These are phyloP conservation scores for Dioctria rufipes DNA, from an alignment of 2,888 invertebrate genomes.

Conservation along the genomic window DNA sequence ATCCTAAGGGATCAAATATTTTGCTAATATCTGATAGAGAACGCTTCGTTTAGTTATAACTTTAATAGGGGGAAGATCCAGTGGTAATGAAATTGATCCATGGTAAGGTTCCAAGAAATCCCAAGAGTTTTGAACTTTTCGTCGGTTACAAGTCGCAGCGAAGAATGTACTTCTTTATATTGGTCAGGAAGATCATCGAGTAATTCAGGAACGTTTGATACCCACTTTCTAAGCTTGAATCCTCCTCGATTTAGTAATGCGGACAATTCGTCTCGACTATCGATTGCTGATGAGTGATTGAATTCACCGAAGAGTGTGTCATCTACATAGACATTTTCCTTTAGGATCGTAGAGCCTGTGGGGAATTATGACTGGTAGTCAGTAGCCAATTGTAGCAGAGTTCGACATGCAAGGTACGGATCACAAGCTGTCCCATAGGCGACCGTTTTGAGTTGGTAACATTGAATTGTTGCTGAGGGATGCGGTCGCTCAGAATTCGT, in stretches of 20 bases:
- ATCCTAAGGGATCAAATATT: too few species aligned
- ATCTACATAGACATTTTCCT: conserved; percentile 22
- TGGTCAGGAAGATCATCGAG: neutral
- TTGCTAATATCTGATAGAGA: too few species aligned
- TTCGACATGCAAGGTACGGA: neutral
- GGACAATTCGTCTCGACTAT: too few species aligned
- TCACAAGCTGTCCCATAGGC: too few species aligned
- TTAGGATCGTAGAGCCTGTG: neutral
- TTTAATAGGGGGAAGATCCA: too few species aligned
- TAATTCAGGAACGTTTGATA: neutral
- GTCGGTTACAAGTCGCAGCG: neutral
- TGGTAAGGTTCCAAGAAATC: conserved; percentile 32
- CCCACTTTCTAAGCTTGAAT: conserved; percentile 12
- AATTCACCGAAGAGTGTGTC: conserved; percentile 27
- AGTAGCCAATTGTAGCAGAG: conserved; percentile 15
- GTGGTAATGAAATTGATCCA: neutral
- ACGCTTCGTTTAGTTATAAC: too few species aligned
- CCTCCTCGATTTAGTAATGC: conserved; percentile 8
- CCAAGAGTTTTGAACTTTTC: conserved; percentile 42
- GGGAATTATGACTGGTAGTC: neutral
- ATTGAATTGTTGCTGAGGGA: too few species aligned
- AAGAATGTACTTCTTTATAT: neutral
- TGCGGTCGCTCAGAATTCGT: too few species aligned
- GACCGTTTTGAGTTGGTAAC: too few species aligned
- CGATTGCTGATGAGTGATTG: neutral